phyloP scores from a whole-genome alignment of 2,113 vertebrate species.

The Bufo bufo region DNA sequence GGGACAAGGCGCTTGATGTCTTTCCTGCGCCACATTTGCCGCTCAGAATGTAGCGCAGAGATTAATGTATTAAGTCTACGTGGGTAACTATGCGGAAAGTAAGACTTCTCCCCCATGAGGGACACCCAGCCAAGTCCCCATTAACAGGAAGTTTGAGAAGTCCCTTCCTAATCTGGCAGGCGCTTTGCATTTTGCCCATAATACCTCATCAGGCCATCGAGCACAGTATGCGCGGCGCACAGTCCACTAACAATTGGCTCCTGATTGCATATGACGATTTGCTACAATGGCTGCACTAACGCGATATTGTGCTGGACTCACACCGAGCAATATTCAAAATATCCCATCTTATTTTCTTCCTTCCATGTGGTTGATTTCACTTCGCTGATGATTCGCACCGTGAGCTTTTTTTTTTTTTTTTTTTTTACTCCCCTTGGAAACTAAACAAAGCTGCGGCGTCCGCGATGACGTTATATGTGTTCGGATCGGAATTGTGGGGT shows the following conservation, averaged over 20 bases:
- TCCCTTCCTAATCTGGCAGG: slow-evolving; percentile 73
- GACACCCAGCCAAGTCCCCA: slow-evolving; percentile 63
- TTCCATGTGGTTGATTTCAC: slow-evolving; percentile 76
- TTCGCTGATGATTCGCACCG: slow-evolving; percentile 60
- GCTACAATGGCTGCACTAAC: slow-evolving; percentile 75
- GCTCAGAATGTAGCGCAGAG: neutral
- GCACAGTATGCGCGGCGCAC: slow-evolving; percentile 87
- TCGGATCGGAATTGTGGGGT: slow-evolving; percentile 68
- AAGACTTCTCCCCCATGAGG: slow-evolving; percentile 55
- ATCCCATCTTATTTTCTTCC: slow-evolving; percentile 72
- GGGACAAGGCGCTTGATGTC: neutral
- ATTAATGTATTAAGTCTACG: slow-evolving; percentile 45
- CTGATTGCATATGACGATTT: slow-evolving; percentile 77
- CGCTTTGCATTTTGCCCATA: slow-evolving; percentile 79
- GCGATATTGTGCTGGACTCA: slow-evolving; percentile 75
- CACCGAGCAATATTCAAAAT: slow-evolving; percentile 80
- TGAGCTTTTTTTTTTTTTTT: neutral
- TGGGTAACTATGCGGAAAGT: slow-evolving; percentile 32
- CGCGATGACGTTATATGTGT: neutral
- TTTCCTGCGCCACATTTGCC: slow-evolving; percentile 1
- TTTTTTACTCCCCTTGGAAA: neutral
- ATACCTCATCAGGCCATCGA: slow-evolving; percentile 89
- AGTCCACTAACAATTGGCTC: slow-evolving; percentile 83
- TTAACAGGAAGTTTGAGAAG: slow-evolving; percentile 70
- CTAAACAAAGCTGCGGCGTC: neutral